Evolutionary conservation across 2,888 invertebrate genomes (phyloP).

Genomic region (Andrena chrysosceles): DNA sequence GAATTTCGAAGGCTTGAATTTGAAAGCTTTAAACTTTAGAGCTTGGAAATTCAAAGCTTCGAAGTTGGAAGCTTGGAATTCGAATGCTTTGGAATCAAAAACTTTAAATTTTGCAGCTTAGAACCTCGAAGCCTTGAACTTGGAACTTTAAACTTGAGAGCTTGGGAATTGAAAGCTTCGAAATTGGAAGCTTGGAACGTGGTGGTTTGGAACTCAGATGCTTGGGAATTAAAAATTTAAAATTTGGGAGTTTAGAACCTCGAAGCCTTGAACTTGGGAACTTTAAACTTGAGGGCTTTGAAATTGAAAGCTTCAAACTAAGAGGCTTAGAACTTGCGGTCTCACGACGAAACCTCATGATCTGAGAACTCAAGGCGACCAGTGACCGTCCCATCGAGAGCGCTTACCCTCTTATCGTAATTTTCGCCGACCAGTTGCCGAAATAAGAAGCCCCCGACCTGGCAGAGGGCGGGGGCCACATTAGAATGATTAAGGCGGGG

Average conservation of each 20-base stretch:
- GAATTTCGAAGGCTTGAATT: background rate
- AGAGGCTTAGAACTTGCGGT: background rate
- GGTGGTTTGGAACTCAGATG: no score
- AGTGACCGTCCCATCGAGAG: constrained; percentile 19
- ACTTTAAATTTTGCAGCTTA: background rate
- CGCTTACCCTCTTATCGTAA: constrained; percentile 45
- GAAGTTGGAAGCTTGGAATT: background rate
- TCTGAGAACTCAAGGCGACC: background rate
- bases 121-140: background rate
- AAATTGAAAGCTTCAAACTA: background rate
- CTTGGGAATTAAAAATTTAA: no score
- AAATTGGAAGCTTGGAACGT: background rate
- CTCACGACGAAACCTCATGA: background rate
- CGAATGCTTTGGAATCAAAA: no score
- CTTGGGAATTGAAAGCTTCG: background rate
- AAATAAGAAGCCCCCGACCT: constrained; percentile 34
- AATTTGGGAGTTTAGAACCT: no score
- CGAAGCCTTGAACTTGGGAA: no score
- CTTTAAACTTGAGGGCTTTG: no score
- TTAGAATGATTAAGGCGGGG: constrained; percentile 59
- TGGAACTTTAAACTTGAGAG: background rate
- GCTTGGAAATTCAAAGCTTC: background rate
- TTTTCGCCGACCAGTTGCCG: constrained; percentile 17
- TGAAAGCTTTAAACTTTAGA: background rate
- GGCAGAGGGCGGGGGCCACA: constrained; percentile 5